Evolutionary conservation across 2,888 invertebrate species (phyloP).

Genomic region (Calliopum simillimum): DNA sequence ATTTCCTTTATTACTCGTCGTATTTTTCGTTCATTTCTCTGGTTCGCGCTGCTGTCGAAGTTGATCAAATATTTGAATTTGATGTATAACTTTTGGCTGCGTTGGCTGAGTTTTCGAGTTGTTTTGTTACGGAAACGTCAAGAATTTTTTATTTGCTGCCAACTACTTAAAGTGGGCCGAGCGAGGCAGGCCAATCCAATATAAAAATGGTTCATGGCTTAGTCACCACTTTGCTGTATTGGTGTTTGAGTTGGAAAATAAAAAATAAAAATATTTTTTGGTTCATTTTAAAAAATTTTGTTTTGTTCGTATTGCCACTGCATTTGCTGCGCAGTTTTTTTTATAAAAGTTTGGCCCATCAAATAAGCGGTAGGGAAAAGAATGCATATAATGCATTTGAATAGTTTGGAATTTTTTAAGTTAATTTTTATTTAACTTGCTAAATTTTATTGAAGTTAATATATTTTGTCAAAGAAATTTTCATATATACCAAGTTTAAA

Average conservation of each 20-base stretch:
- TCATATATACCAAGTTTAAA: too few relatives aligned
- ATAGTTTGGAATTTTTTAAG: constrained; percentile 15
- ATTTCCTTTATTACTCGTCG: neutral
- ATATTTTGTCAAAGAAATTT: too few relatives aligned
- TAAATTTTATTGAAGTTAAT: too few relatives aligned
- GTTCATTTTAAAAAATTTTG: neutral
- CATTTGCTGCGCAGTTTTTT: too few relatives aligned
- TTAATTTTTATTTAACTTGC: too few relatives aligned
- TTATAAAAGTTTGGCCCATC: constrained; percentile 26
- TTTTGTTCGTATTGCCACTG: neutral
- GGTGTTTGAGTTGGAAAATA: too few relatives aligned
- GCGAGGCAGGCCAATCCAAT: too few relatives aligned
- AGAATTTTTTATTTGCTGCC: constrained; percentile 19
- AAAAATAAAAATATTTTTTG: too few relatives aligned
- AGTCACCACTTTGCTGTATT: too few relatives aligned
- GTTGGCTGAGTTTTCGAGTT: neutral
- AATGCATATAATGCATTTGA: constrained; percentile 2
- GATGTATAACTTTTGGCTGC: constrained; percentile 6
- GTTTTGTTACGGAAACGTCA: constrained; percentile 8
- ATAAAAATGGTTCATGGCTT: too few relatives aligned
- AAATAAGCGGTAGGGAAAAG: neutral
- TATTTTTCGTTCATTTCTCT: constrained; percentile 3
- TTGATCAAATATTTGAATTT: constrained; percentile 35
- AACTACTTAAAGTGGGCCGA: too few relatives aligned
- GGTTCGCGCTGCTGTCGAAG: constrained; percentile 30